Conservation (phyloP, 2,113 vertebrate genomes). For the Sebastes schlegelii region DNA sequence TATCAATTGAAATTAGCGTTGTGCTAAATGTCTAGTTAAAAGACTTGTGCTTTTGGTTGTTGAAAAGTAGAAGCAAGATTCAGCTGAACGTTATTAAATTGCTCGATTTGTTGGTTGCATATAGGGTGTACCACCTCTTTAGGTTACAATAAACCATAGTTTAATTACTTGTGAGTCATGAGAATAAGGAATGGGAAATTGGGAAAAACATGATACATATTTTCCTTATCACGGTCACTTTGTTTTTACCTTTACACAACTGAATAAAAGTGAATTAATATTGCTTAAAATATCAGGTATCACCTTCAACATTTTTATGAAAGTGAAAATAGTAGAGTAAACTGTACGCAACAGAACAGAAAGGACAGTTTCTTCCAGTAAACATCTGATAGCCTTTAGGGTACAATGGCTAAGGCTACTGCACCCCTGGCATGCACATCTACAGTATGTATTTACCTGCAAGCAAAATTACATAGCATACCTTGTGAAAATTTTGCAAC, state of each 20-base stretch:
- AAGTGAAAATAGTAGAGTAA: not conserved
- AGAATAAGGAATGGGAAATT: not conserved
- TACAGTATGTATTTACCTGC: too few relatives aligned
- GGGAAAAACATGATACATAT: not conserved
- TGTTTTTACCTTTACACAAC: not conserved
- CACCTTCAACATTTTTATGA: not conserved
- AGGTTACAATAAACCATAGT: not conserved
- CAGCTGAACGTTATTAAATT: constrained; percentile 1
- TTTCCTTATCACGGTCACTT: not conserved
- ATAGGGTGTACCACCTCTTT: not conserved
- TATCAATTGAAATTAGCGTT: constrained; percentile 7
- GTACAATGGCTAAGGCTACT: not conserved
- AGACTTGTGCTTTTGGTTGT: not conserved
- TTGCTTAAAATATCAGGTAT: not conserved
- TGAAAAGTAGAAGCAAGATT: not conserved
- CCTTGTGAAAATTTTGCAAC: too few relatives aligned
- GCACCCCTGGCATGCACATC: too few relatives aligned
- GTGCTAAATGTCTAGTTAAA: not conserved
- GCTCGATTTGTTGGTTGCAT: not conserved
- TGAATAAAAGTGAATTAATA: constrained; percentile 24
- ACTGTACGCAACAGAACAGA: too few relatives aligned
- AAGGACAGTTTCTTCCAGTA: too few relatives aligned
- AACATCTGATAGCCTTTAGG: not conserved
- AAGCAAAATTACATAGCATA: not conserved
- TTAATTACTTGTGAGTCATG: constrained; percentile 2